These are phyloP conservation scores for Otocyon megalotis DNA, from an alignment of 2,113 vertebrate species.

Conservation along the genomic window DNA sequence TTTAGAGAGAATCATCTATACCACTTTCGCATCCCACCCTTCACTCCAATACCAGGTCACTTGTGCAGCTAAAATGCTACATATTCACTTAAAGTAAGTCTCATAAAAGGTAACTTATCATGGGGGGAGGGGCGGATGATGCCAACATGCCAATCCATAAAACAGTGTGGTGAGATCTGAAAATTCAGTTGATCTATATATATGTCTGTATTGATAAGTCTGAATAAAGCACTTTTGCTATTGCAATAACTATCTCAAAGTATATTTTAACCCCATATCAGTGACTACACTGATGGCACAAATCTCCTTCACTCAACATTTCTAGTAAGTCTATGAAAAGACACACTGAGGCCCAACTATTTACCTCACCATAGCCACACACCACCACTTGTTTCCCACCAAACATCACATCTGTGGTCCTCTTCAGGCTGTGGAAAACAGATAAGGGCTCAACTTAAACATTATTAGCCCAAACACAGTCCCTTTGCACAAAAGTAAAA, in stretches of 20 bases:
- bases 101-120: neutral
- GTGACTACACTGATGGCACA: neutral
- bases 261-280: neutral
- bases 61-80: neutral
- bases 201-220: neutral
- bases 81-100: neutral
- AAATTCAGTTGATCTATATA: neutral
- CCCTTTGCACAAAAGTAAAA: neutral
- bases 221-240: neutral
- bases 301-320: neutral
- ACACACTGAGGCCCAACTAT: slow-evolving; percentile 63
- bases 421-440: slow-evolving; percentile 93
- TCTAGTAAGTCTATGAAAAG: neutral
- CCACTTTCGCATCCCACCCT: neutral
- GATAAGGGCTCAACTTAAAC: slow-evolving; percentile 75
- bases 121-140: neutral
- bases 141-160: neutral
- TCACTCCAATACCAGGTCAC: neutral
- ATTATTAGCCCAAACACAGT: slow-evolving; percentile 45
- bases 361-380: slow-evolving; percentile 99
- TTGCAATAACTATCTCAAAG: neutral
- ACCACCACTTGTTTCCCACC: slow-evolving; percentile 99
- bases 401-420: slow-evolving; percentile 99
- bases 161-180: neutral
- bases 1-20: neutral